Base-by-base conservation (phyloP, 2,888 invertebrate genomes). In the Polymixis lichenea region DNA sequence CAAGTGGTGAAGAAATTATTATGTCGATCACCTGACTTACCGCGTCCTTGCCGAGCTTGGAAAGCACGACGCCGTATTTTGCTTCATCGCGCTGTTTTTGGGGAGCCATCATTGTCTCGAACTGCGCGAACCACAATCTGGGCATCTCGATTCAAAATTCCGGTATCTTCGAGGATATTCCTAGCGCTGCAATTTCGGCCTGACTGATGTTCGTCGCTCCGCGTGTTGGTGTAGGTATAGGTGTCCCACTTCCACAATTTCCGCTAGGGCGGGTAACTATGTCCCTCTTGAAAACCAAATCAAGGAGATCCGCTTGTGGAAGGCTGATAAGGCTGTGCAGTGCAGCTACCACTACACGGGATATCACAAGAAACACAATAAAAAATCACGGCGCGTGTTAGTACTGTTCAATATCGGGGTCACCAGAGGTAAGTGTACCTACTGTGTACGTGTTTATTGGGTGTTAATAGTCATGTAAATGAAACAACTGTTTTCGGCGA, bases 61-160 rank as follows among this genome's bases (percentile, higher is more conserved):
- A 13, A 0, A 66, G 22, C 15, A 32, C 32, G 4, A 32, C 22
- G 22, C 32, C 51, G 32, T 66, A 66, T n/a, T 32, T 66, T 19
- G 66, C 49, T 28, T 49, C 65, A 7, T 65, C 49, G 2, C 64
- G n/a, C 46, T 25, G 25, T 46, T 25, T 64, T 46, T 46, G 64
- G 9, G 64, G 46, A n/a, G 28, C 49, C 65, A 65, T 49, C 65
- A 49, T 65, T 64, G 64, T 46, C 46, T 64, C 46, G n/a, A 64
- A 46, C 25, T 46, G n/a, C n/a, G n/a, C n/a, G n/a, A n/a, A n/a
- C n/a, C n/a, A n/a, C n/a, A n/a, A n/a, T n/a, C n/a, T n/a, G n/a
- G n/a, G n/a, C n/a, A n/a, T n/a, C n/a, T n/a, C n/a, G n/a, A n/a
- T n/a, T n/a, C n/a, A n/a, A n/a, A n/a, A 64, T 6, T 25, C 46